A percentile compares a stretch with the other conserved stretches of the same genome.
phyloP scores from a whole-genome alignment of 2,888 invertebrate genomes.

The Creontiades dilutus region DNA sequence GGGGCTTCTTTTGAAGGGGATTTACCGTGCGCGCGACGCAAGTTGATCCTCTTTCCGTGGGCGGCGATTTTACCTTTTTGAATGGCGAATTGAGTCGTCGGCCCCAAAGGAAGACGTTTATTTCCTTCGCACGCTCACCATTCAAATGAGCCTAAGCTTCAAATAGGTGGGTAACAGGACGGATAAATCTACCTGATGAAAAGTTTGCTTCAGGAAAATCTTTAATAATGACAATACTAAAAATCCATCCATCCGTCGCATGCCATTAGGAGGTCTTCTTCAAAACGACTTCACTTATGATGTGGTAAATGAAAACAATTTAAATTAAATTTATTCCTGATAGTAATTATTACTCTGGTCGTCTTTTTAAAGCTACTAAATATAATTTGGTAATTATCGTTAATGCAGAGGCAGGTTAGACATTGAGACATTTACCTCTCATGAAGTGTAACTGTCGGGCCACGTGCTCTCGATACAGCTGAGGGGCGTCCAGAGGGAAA shows the following conservation, averaged over 20 bases:
- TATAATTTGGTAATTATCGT: too few species aligned
- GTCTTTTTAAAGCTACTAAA: too few species aligned
- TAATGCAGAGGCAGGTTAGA: too few species aligned
- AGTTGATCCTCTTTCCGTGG: conserved; percentile 33
- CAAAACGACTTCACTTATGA: too few species aligned
- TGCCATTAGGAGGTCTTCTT: too few species aligned
- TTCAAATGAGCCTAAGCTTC: conserved; percentile 19
- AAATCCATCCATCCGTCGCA: too few species aligned
- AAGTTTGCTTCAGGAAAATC: background rate
- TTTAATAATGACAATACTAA: conserved; percentile 6
- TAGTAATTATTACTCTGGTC: too few species aligned
- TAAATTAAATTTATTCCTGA: too few species aligned
- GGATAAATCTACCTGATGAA: background rate
- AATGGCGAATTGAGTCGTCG: background rate
- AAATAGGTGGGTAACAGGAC: background rate
- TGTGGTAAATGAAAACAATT: too few species aligned
- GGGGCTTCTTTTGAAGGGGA: conserved; percentile 21
- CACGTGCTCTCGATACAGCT: conserved; percentile 74
- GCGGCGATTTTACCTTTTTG: conserved; percentile 23
- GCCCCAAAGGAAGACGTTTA: conserved; percentile 9
- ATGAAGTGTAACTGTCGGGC: conserved; percentile 74
- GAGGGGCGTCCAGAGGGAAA: conserved; percentile 73
- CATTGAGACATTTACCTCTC: conserved; percentile 74
- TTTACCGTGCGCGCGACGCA: conserved; percentile 12
- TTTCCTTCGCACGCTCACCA: conserved; percentile 24